Base-by-base conservation (phyloP, 1,140 invertebrate genomes). In the Parapsyche elsis region DNA sequence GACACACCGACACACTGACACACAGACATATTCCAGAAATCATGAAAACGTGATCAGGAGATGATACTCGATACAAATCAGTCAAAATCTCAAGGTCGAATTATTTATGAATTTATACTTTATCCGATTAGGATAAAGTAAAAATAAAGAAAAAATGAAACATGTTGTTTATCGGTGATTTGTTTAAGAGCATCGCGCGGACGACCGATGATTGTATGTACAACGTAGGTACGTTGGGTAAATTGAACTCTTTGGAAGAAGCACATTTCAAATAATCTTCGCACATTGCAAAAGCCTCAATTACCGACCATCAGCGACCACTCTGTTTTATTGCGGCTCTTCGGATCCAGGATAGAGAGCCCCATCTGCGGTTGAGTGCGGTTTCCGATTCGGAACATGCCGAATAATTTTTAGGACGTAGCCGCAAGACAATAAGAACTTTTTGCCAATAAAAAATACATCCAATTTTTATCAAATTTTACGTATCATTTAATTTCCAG, bases 181-280 rank as follows among this genome's bases (percentile, higher is more conserved):
- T 57, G 53, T 16, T 57, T 21, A n/a, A 16, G 19, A 67, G 2
- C 49, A 16, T 16, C 10, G 49, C 49, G 2, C 12, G 49, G 16
- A 53, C 73, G 49, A 49, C 5, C 30, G 46, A 77, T 77, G 75
- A 77, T 77, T 77, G 49, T 57, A 77, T 24, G 74, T 38, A 76
- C 61, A 49, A 21, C 24, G 57, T 38, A 19, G n/a, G 24, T 57
- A 46, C 23, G 57, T 23, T 64, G 75, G 70, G 61, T 67, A 81
- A 81, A 81, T 79, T 81, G 76, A 80, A 80, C 76, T 74, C 53
- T 82, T 78, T 78, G 73, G 80, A 21, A 10, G 19, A 10, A 76
- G 81, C 61, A 67, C 79, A 78, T 80, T 79, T 82, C 81, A 78
- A 82, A 79, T 82, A 82, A 82, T 82, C 81, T 79, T 80, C 81